Evolutionary conservation across 2,797 vertebrate genomes (phyloP).

Genomic region (Serranus cabrilla): DNA sequence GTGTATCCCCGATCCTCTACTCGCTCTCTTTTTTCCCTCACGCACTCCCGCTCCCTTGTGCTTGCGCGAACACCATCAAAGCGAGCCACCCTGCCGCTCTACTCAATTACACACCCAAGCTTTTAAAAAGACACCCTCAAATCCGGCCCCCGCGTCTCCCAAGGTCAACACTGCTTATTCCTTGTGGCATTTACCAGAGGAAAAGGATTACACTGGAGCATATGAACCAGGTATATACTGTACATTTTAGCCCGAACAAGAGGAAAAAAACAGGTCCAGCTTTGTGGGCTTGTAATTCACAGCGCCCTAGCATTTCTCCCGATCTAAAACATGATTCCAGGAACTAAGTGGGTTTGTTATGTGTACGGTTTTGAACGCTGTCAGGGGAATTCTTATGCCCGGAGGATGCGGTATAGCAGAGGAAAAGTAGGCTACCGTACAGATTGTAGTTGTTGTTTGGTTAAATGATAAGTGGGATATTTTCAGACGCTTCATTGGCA

Average conservation of each 20-base stretch:
- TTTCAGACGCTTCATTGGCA: conserved; percentile 64
- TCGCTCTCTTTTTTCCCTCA: conserved; percentile 17
- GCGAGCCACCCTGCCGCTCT: conserved; percentile 64
- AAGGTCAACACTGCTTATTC: conserved; percentile 78
- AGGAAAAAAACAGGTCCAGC: conserved; percentile 24
- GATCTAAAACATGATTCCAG: conserved; percentile 60
- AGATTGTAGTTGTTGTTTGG: conserved; percentile 52
- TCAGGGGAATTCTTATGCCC: conserved; percentile 67
- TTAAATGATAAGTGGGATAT: conserved; percentile 60
- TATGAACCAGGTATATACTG: conserved; percentile 53
- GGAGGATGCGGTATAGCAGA: conserved; percentile 48
- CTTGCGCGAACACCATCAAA: conserved; percentile 72
- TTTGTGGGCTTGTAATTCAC: conserved; percentile 53
- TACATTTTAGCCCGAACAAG: conserved; percentile 55
- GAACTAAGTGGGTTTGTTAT: conserved; percentile 72
- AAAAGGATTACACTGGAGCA: conserved; percentile 69
- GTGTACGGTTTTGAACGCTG: conserved; percentile 59
- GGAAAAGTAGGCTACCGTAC: conserved; percentile 62
- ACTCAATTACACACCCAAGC: conserved; percentile 76
- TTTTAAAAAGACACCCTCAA: conserved; percentile 74
- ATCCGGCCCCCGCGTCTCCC: conserved; percentile 57
- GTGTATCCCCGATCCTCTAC: conserved; percentile 27
- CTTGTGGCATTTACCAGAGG: conserved; percentile 68
- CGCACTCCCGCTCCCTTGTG: conserved; percentile 27
- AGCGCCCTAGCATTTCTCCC: conserved; percentile 40